Percentiles rank a stretch among this genome's conserved stretches.
Conservation (phyloP, 2,888 invertebrate species). For the Drosophila fungiperda region DNA sequence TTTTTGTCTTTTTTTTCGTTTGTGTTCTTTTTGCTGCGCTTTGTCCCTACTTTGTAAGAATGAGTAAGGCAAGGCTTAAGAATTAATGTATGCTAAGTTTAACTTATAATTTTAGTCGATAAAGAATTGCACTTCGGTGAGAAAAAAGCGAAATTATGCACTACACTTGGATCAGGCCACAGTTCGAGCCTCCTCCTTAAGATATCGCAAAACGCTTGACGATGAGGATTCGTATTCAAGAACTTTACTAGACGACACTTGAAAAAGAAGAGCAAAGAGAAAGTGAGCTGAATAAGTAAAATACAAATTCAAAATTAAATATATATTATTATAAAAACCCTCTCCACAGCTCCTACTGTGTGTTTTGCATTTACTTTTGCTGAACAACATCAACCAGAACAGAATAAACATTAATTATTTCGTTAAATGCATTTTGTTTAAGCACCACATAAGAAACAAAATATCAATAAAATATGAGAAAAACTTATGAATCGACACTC, state of each 20-base stretch:
- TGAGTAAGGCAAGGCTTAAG: slow-evolving; percentile 54
- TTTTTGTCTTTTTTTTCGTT: slow-evolving; percentile 58
- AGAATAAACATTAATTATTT: slow-evolving; percentile 23
- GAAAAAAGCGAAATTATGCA: slow-evolving; percentile 51
- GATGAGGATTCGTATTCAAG: not conserved
- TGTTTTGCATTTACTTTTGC: slow-evolving; percentile 52
- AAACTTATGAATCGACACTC: slow-evolving; percentile 45
- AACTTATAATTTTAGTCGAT: slow-evolving; percentile 72
- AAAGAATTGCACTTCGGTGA: slow-evolving; percentile 58
- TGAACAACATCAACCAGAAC: slow-evolving; percentile 23
- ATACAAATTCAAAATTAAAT: not conserved
- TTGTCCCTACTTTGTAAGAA: slow-evolving; percentile 21
- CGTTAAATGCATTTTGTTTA: slow-evolving; percentile 43
- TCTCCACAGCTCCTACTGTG: slow-evolving; percentile 15
- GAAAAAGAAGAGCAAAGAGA: not conserved
- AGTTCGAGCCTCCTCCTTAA: not conserved
- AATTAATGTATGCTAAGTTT: slow-evolving; percentile 63
- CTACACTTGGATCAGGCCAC: slow-evolving; percentile 30
- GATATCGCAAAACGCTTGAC: not conserved
- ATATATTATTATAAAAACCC: not conserved
- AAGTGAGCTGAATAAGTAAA: not conserved
- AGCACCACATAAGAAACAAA: not conserved
- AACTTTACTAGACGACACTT: slow-evolving; percentile 15
- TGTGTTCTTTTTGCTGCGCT: slow-evolving; percentile 32
- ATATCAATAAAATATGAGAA: not conserved